These are phyloP conservation scores for Huso huso DNA, from an alignment of 2,797 vertebrate species.

Conservation along the genomic window DNA sequence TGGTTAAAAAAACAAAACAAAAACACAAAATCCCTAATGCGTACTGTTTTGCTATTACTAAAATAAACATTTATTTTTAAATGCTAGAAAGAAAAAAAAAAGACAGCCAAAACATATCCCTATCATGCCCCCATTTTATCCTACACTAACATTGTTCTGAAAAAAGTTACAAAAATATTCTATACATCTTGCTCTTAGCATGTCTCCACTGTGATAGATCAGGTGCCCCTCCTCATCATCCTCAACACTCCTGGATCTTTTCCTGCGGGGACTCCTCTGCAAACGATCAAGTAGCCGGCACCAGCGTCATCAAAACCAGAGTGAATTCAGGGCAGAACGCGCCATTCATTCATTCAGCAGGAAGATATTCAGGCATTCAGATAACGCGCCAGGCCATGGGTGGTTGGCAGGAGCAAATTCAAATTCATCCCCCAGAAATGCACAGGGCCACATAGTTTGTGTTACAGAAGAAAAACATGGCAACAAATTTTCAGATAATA, in stretches of 20 bases:
- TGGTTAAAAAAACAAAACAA: slow-evolving; percentile 27
- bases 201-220: slow-evolving; percentile 97
- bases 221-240: slow-evolving; percentile 98
- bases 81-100: too few species aligned
- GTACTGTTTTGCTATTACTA: slow-evolving; percentile 5
- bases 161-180: slow-evolving; percentile 82
- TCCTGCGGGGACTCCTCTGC: slow-evolving; percentile 83
- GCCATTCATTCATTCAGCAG: slow-evolving; percentile 83
- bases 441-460: slow-evolving; percentile 93
- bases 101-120: slow-evolving; percentile 6
- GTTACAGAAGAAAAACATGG: slow-evolving; percentile 97
- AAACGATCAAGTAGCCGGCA: slow-evolving; percentile 74
- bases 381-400: slow-evolving; percentile 80
- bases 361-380: slow-evolving; percentile 87
- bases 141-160: slow-evolving; percentile 24
- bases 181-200: slow-evolving; percentile 95
- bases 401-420: slow-evolving; percentile 88
- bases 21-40: slow-evolving; percentile 5
- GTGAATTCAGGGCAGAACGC: slow-evolving; percentile 83
- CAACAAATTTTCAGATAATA: slow-evolving; percentile 95
- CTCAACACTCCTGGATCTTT: slow-evolving; percentile 91
- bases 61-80: slow-evolving; percentile 10
- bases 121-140: slow-evolving; percentile 19
- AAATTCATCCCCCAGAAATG: slow-evolving; percentile 91
- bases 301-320: slow-evolving; percentile 76